These are phyloP conservation scores for Drepana arcuata DNA, from an alignment of 1,140 invertebrate species.

Conservation along the genomic window DNA sequence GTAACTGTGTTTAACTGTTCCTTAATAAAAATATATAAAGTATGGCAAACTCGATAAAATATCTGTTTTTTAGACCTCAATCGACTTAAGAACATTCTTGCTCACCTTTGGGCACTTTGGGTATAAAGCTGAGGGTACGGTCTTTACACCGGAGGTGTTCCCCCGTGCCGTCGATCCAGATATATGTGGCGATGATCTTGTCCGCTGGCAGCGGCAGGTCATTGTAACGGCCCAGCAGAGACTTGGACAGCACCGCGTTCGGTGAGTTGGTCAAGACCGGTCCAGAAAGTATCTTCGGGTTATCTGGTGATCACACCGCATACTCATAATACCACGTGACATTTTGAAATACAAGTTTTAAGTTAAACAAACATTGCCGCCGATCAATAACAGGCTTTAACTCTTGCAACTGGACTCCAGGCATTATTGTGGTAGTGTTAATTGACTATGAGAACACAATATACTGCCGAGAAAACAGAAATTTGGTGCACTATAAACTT, in stretches of 20 bases:
- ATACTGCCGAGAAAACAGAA: too few relatives aligned
- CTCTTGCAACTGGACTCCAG: too few relatives aligned
- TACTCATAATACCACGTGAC: background rate
- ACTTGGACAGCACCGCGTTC: constrained; percentile 77
- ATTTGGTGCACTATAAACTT: too few relatives aligned
- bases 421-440: too few relatives aligned
- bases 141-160: constrained; percentile 92
- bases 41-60: too few relatives aligned
- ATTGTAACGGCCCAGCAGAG: constrained; percentile 81
- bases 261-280: constrained; percentile 61
- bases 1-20: too few relatives aligned
- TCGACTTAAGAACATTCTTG: too few relatives aligned
- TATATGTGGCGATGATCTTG: constrained; percentile 88
- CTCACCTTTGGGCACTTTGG: constrained; percentile 79
- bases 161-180: constrained; percentile 97
- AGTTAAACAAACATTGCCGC: constrained; percentile 6
- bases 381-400: constrained; percentile 7
- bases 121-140: constrained; percentile 85
- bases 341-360: too few relatives aligned
- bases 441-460: too few relatives aligned
- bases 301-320: constrained; percentile 29
- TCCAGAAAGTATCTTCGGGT: constrained; percentile 60
- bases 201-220: constrained; percentile 83
- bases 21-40: too few relatives aligned
- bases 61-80: too few relatives aligned